phyloP scores from a whole-genome alignment of 2,888 invertebrate species.

The Tetragonula carbonaria region DNA sequence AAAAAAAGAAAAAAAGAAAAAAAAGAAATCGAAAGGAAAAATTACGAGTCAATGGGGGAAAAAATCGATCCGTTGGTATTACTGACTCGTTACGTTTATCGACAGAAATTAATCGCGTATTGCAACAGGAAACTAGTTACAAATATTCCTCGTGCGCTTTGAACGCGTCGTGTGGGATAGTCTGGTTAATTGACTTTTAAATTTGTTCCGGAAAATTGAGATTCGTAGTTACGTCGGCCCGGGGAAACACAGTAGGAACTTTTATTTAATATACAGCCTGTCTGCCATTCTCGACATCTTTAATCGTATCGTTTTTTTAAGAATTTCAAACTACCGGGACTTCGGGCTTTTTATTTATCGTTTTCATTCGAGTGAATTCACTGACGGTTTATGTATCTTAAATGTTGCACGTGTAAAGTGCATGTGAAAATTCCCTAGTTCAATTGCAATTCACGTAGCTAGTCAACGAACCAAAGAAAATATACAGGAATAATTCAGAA shows the following conservation, averaged over 20 bases:
- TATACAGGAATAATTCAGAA: no score
- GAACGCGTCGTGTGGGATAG: conserved; percentile 29
- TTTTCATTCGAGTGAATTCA: not conserved
- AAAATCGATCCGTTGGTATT: conserved; percentile 4
- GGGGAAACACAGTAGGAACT: conserved; percentile 6
- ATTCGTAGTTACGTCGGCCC: conserved; percentile 23
- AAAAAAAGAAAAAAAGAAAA: not conserved
- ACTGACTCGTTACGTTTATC: conserved; percentile 22
- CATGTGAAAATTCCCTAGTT: not conserved
- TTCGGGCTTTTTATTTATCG: not conserved
- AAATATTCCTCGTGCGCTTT: conserved; percentile 46
- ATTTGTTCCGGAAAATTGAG: conserved; percentile 44
- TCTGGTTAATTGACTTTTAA: conserved; percentile 52
- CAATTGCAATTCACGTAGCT: not conserved
- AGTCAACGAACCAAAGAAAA: not conserved
- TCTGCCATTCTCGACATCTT: conserved; percentile 1
- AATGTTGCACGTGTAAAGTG: not conserved
- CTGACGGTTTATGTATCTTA: not conserved
- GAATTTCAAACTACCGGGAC: not conserved
- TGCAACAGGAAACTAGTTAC: conserved; percentile 20
- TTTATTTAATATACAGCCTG: conserved; percentile 17
- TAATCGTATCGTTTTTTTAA: not conserved
- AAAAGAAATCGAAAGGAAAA: not conserved
- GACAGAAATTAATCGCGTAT: conserved; percentile 26
- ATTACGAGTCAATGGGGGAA: not conserved